Conservation (phyloP, 2,888 invertebrate genomes). For the Cryptosula pallasiana region DNA sequence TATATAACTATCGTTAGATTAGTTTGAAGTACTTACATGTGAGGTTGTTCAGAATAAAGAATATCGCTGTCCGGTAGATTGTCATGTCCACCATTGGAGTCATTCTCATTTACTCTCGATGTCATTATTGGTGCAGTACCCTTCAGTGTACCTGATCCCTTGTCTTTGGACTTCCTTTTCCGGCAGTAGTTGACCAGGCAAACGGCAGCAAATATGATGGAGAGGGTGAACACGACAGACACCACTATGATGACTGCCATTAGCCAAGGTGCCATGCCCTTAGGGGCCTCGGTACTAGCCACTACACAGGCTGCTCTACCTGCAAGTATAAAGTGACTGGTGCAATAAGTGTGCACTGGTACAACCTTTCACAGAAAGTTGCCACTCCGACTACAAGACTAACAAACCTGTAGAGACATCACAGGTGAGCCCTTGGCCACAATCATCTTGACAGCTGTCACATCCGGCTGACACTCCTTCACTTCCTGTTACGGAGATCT, state of each 20-base stretch:
- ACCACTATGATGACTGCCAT: slow-evolving; percentile 41
- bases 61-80: slow-evolving; percentile 2
- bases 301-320: no score
- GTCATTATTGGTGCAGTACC: neutral
- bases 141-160: neutral
- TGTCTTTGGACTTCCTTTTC: neutral
- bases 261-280: slow-evolving; percentile 27
- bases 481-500: neutral
- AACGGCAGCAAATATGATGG: neutral
- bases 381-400: no score
- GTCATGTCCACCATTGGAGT: neutral
- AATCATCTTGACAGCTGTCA: neutral
- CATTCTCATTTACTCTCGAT: neutral
- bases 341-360: no score
- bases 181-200: neutral
- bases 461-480: neutral
- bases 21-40: neutral
- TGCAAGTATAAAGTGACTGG: no score
- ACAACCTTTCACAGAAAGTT: no score
- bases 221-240: slow-evolving; percentile 71
- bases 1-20: no score
- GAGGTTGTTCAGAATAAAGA: neutral
- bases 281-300: neutral
- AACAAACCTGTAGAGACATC: neutral
- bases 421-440: neutral